phyloP scores from a whole-genome alignment of 2,113 vertebrate genomes.

The Datnioides undecimradiatus region DNA sequence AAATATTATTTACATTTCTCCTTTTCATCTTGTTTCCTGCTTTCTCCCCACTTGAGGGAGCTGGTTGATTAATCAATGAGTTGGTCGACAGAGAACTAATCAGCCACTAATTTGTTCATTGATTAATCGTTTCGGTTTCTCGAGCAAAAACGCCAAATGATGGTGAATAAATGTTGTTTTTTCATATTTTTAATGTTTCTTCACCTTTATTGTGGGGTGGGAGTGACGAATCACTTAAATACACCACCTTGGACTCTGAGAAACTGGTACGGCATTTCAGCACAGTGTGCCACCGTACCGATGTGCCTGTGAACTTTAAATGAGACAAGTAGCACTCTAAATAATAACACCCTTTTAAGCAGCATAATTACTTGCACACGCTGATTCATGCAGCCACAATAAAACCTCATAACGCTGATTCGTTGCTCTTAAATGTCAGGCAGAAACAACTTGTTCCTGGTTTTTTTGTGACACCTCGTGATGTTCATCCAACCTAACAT shows the following conservation, averaged over 20 bases:
- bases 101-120: no score
- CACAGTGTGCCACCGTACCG: background rate
- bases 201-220: no score
- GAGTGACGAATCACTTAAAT: no score
- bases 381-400: background rate
- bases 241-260: background rate
- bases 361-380: background rate
- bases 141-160: background rate
- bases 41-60: no score
- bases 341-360: background rate
- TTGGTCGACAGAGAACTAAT: background rate
- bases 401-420: background rate
- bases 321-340: background rate
- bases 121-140: no score
- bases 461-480: constrained; percentile 4
- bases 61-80: no score
- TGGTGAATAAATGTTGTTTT: no score
- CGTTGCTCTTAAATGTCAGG: background rate
- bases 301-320: background rate
- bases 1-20: background rate
- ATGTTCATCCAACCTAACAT: constrained; percentile 20
- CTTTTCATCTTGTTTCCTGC: background rate
- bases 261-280: background rate
- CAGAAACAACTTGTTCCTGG: constrained; percentile 2
- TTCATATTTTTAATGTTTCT: no score